A percentile compares a stretch with the other conserved stretches of the same genome.
Conservation (phyloP, 35 echinoderm and acorn worm species). For the Patiria miniata region DNA sequence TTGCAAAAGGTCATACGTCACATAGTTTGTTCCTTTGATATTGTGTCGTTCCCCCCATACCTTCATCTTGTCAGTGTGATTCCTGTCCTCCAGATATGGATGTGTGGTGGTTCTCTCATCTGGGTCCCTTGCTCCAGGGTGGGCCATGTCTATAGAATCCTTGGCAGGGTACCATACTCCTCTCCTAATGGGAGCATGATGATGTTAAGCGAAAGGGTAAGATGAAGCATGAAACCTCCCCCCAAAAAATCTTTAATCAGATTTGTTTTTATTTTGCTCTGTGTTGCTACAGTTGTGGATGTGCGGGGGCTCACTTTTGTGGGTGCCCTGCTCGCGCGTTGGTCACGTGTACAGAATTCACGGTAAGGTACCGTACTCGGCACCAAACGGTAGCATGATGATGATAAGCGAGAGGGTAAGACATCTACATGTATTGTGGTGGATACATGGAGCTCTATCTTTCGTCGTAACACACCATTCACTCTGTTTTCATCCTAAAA, state of each 20-base stretch:
- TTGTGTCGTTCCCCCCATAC: too few species aligned
- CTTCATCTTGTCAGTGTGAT: neutral
- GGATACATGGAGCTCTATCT: too few species aligned
- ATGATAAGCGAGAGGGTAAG: conserved; percentile 81
- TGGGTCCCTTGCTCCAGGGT: conserved; percentile 99
- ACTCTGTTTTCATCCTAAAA: too few species aligned
- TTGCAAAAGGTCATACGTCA: too few species aligned
- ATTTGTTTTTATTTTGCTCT: conserved; percentile 10
- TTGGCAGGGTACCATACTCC: conserved; percentile 91
- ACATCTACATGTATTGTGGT: neutral
- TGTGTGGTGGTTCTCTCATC: conserved; percentile 92
- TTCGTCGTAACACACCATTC: too few species aligned
- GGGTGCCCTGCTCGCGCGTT: conserved; percentile 96
- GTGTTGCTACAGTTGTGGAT: conserved; percentile 78
- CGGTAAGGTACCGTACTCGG: conserved; percentile 90
- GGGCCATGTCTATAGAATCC: conserved; percentile 93
- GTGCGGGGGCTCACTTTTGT: conserved; percentile 91
- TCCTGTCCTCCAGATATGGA: conserved; percentile 80
- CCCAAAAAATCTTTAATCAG: neutral
- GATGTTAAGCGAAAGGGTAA: conserved; percentile 79
- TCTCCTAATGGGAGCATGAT: conserved; percentile 93
- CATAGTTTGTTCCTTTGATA: too few species aligned
- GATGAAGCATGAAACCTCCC: neutral
- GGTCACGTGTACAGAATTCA: conserved; percentile 97
- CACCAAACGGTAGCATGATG: conserved; percentile 90